Evolutionary conservation across 1,140 invertebrate species (phyloP).

Genomic region (Magallana angulata): DNA sequence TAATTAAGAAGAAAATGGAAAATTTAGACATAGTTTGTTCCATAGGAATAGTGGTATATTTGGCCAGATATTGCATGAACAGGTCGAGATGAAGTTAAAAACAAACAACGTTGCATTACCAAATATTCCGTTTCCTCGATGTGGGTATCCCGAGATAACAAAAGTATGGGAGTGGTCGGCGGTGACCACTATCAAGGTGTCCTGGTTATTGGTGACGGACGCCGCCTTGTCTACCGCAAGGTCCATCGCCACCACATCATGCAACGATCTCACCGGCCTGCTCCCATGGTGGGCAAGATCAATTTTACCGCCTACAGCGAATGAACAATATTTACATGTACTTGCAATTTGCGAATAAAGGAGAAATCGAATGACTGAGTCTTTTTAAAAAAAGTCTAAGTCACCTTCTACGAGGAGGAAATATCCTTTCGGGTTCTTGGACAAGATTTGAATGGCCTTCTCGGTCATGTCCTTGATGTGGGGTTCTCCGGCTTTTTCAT

Average conservation of each 20-base stretch:
- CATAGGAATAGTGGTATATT: too few relatives aligned
- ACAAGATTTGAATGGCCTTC: slow-evolving; percentile 90
- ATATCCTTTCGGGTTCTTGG: slow-evolving; percentile 89
- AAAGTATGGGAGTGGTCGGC: slow-evolving; percentile 88
- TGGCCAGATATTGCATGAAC: too few relatives aligned
- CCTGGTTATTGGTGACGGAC: slow-evolving; percentile 82
- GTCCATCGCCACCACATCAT: slow-evolving; percentile 89
- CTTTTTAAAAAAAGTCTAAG: not conserved
- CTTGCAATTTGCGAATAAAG: too few relatives aligned
- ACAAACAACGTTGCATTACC: slow-evolving; percentile 62
- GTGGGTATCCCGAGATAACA: slow-evolving; percentile 74
- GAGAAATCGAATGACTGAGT: too few relatives aligned
- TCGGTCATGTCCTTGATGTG: slow-evolving; percentile 91
- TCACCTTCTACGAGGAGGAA: slow-evolving; percentile 93
- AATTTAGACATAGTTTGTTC: too few relatives aligned
- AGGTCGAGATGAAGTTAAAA: not conserved
- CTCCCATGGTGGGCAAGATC: slow-evolving; percentile 94
- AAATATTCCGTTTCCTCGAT: slow-evolving; percentile 76
- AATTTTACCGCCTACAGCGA: slow-evolving; percentile 82
- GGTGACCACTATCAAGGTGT: slow-evolving; percentile 93
- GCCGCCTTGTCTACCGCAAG: slow-evolving; percentile 84
- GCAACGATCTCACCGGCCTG: slow-evolving; percentile 87
- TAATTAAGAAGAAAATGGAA: too few relatives aligned
- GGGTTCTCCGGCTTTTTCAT: slow-evolving; percentile 78
- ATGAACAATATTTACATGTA: not conserved